phyloP scores from a whole-genome alignment of 2,797 vertebrate species.

The Mycteria americana region DNA sequence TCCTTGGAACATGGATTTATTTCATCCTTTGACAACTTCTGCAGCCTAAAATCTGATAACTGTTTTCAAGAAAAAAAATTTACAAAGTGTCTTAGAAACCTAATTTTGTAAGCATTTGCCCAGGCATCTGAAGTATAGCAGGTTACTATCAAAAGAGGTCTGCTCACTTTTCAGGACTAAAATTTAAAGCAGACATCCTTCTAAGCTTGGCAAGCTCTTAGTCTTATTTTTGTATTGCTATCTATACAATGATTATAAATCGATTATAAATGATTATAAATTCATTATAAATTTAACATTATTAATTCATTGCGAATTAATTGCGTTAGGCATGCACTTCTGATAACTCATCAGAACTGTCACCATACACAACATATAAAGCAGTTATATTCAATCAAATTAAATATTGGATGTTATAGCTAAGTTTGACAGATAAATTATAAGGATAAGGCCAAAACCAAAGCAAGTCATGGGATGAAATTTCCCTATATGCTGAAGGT shows the following conservation, averaged over 20 bases:
- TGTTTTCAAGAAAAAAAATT: background rate
- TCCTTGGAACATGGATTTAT: background rate
- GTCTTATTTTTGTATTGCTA: background rate
- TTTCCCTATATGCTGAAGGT: background rate
- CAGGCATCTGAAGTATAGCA: background rate
- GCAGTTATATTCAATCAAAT: background rate
- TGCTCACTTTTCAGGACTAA: background rate
- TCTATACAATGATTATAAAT: background rate
- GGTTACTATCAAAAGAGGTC: background rate
- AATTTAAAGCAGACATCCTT: background rate
- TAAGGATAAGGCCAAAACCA: slow-evolving; percentile 31
- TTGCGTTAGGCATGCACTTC: background rate
- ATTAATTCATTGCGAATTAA: background rate
- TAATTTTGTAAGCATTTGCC: background rate
- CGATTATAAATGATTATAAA: background rate
- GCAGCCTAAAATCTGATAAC: background rate
- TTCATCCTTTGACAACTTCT: background rate
- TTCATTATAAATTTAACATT: background rate
- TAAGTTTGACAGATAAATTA: slow-evolving; percentile 47
- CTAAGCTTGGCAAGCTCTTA: background rate
- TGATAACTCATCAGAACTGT: background rate
- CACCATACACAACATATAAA: background rate
- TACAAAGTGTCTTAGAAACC: background rate
- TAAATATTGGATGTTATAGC: background rate
- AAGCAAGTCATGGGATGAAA: background rate